Conservation (phyloP, 1,140 invertebrate genomes). For the Eriosoma lanigerum region DNA sequence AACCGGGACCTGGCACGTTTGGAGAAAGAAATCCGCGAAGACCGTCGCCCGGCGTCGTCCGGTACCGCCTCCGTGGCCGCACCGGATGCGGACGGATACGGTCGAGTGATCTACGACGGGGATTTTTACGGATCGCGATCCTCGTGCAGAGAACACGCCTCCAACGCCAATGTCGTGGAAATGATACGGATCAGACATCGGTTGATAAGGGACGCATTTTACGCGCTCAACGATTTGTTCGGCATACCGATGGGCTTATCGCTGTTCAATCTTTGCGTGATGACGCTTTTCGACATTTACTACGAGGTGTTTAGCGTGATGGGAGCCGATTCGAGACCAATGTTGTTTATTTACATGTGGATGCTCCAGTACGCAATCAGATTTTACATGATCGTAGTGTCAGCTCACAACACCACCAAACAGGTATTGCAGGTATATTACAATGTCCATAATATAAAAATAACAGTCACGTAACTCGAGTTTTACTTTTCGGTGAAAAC, state of each 20-base stretch:
- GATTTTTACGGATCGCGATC: neutral
- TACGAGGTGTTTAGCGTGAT: neutral
- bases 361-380: constrained; percentile 15
- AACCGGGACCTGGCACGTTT: neutral
- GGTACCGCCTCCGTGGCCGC: too few species aligned
- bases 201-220: neutral
- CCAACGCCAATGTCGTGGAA: neutral
- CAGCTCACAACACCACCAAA: neutral
- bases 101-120: neutral
- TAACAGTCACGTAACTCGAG: too few species aligned
- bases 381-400: constrained; percentile 11
- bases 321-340: neutral
- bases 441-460: too few species aligned
- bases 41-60: neutral
- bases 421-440: too few species aligned
- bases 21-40: neutral
- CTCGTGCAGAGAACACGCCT: neutral
- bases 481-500: too few species aligned
- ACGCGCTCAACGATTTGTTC: neutral
- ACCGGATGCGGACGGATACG: neutral
- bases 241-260: constrained; percentile 5
- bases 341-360: constrained; percentile 27
- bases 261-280: neutral
- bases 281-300: constrained; percentile 40
- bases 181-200: constrained; percentile 5